Base-by-base conservation (phyloP, 1,140 invertebrate genomes). In the Euwallacea similis region DNA sequence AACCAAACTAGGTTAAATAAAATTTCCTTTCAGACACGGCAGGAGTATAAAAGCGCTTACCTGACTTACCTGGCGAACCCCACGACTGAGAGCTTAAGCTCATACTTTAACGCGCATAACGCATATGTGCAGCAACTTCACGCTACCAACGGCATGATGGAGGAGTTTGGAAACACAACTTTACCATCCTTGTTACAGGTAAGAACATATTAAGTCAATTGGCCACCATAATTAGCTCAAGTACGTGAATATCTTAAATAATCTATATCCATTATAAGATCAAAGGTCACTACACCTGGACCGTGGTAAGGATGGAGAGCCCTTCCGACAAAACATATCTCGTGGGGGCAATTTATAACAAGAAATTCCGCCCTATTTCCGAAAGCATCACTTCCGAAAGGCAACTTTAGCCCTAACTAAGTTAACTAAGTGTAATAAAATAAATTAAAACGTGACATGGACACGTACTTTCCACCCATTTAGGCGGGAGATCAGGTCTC, bases 51-150 rank as follows among this genome's bases (percentile, higher is more conserved):
- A 74, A 87, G 89, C 56, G 90, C 94, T 44, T 94, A 94, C 79
- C 84, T 90, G 69, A 86, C 88, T 55, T 90, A 95, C 78, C 86
- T 83, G 81, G 88, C 83, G 83, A 86, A 81, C 76, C 85, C 88
- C 78, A 89, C 85, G 71, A 88, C 87, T 68, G 87, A 88, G 61
- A 87, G 87, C 53, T 82, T 94, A 68, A 90, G 90, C 43, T 87
- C 87, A 47, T 96, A 97, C 82, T 89, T 94, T 77, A 94, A 96
- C 80, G 89, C 92, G 10, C 96, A 98, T 85, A 98, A 98, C 83
- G 89, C 89, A 55, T 98, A 98, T 83, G 90, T 97, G 13, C 92
- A 96, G 73, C 95, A 97, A 79, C 83, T 98, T 72, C 90, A 93
- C 73, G 93, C 94, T 44, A 95, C 95, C 62, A 98, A 98, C 80